phyloP scores from a whole-genome alignment of 2,113 vertebrate genomes.

The Bubo bubo region DNA sequence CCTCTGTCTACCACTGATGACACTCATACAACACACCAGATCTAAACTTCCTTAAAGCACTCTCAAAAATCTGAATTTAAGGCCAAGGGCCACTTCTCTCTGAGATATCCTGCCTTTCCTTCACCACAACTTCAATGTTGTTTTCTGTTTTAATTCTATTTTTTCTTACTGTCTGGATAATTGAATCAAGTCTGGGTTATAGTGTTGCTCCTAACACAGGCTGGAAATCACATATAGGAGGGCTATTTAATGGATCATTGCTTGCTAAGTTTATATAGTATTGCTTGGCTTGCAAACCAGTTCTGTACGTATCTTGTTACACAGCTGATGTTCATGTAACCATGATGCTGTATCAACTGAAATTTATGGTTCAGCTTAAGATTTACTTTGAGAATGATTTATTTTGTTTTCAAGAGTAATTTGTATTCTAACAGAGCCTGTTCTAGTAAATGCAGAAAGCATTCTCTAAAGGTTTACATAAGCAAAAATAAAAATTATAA shows the following conservation, averaged over 20 bases:
- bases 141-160: not conserved
- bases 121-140: not conserved
- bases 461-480: constrained; percentile 48
- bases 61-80: not conserved
- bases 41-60: not conserved
- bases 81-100: not conserved
- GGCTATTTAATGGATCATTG: constrained; percentile 26
- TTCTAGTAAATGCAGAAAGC: constrained; percentile 47
- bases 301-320: constrained; percentile 27
- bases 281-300: constrained; percentile 5
- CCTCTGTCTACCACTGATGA: not conserved
- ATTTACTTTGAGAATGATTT: constrained; percentile 35
- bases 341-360: constrained; percentile 4
- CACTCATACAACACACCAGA: not conserved
- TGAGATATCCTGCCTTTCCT: not conserved
- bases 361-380: constrained; percentile 40
- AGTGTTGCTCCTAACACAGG: not conserved
- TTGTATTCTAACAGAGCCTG: constrained; percentile 28
- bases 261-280: not conserved
- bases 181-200: not conserved
- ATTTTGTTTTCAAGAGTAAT: constrained; percentile 49
- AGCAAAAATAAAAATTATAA: constrained; percentile 61
- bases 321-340: constrained; percentile 34
- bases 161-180: not conserved
- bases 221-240: not conserved